Base-by-base conservation (phyloP, 2,113 vertebrate species). In the Sisor rabdophorus region DNA sequence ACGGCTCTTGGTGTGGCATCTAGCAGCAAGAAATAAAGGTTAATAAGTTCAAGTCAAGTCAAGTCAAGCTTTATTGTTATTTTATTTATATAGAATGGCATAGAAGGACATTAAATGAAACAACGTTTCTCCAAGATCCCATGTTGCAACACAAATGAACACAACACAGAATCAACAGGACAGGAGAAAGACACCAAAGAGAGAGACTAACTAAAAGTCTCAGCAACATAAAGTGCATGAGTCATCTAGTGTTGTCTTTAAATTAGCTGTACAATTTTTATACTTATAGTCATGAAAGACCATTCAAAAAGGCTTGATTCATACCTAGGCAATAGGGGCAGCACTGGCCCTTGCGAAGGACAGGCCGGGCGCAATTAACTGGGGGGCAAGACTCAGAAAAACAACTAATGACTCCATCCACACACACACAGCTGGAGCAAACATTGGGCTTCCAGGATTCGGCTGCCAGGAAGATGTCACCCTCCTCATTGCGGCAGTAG, bases 361-460 rank as follows among this genome's bases (percentile, higher is more conserved):
- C 93, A 2, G 95, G 95, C 79, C 91, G 90, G 54, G 92, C 89
- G 55, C 95, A 96, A 86, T 91, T 89, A 4, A 95, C 93, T 0
- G 91, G 89, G 4, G 94, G 95, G 83, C 95, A 96, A 19, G 93
- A 93, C 84, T 96, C 95, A 0, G 94, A 93, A 88, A 91, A 96
- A 81, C 95, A 95, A 89, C 91, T 92, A 65, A 96, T 95, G 8
- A 86, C 71, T 12, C 94, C 93, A 15, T 94, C 90, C 86, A 93
- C 85, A 85, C 95, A 96, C 56, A 95, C 82, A 11, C 95, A 95
- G 88, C 95, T 96, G 32, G 93, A 94, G 84, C 94, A 96, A 16
- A 93, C 93, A 40, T 95, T 94, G 19, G 95, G 94, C 85, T 96
- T 96, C 95, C 95, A 96, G 63, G 94, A 95, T 86, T 96, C 95